Base-by-base conservation (phyloP, 2,113 vertebrate genomes). In the Oriolus oriolus region DNA sequence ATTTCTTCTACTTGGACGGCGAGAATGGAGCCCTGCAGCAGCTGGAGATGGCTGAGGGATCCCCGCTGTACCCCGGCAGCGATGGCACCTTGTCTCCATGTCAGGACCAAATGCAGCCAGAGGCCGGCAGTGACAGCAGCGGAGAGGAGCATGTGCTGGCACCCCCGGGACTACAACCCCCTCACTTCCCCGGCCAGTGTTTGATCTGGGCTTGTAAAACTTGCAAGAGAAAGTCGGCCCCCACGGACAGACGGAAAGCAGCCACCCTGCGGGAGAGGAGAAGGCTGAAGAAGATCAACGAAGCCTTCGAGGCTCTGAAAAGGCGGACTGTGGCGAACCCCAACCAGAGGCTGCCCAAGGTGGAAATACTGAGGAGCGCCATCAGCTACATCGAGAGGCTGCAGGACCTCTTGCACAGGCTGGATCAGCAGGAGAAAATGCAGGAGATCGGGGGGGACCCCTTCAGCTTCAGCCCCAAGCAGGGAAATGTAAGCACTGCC, bases 141-240 rank as follows among this genome's bases (percentile, higher is more conserved):
- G 98, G 98, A 47, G 99, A 99, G 94, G 99, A 99, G 83, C 99
- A 99, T 68, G 99, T 99, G 83, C 97, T 99, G 23, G 99, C 99
- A 6, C 99, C 99, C n/a, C 99, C 99, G 11, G 98, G 99, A 59
- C 98, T 99, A 10, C 98, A 98, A 21, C 91, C 98, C 33, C 97
- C 98, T 57, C 99, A 99, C 97, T 99, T 99, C 91, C 98, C 99
- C 1, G 99, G 99, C 56, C 99, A 99, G 80, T 99, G 99, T 89
- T 98, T 99, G 91, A 98, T 99, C 96, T 99, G 99, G 99, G 99
- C 99, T 96, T 99, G 99, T 85, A 99, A 99, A 96, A 98, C 99
- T 35, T 99, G 99, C 97, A 99, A 99, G 97, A 98, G 99, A 94
- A 99, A 99, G 96, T 98, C 99, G 6, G 99, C 99, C 65, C 99